Evolutionary conservation across 2,797 vertebrate genomes (phyloP).

Genomic region (Acanthornis magna): DNA sequence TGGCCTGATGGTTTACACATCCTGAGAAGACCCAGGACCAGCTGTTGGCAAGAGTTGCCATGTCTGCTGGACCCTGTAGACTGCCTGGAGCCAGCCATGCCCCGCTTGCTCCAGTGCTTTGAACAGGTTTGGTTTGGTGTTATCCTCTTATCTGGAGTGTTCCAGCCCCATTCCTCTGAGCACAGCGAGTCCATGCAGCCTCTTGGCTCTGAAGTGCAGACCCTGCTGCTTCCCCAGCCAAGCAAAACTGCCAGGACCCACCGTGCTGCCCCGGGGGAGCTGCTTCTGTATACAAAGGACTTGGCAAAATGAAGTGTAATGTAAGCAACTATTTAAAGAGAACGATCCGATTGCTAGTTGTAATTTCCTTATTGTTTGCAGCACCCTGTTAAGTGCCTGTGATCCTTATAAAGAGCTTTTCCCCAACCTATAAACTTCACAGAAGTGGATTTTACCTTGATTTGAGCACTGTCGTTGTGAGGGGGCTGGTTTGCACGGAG

Average conservation of each 20-base stretch:
- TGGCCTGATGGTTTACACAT: neutral
- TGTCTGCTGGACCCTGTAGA: neutral
- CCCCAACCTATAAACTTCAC: constrained; percentile 31
- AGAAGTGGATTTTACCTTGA: constrained; percentile 43
- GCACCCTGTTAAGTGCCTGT: constrained; percentile 22
- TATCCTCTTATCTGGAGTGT: neutral
- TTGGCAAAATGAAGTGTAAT: constrained; percentile 16
- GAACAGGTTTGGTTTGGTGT: neutral
- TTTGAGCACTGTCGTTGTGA: neutral
- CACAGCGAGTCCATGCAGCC: neutral
- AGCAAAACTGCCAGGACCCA: neutral
- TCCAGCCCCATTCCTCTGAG: neutral
- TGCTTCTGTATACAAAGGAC: neutral
- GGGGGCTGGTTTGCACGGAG: neutral
- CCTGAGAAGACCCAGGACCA: neutral
- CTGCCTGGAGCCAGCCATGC: neutral
- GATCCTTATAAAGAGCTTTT: constrained; percentile 49
- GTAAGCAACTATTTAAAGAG: constrained; percentile 39
- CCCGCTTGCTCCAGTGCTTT: neutral
- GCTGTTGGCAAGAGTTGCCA: neutral
- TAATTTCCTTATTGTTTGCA: constrained; percentile 57
- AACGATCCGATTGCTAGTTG: neutral
- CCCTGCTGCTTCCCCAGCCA: neutral
- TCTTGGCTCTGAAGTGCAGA: neutral
- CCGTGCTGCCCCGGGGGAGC: neutral